Percentiles rank a stretch among this genome's conserved stretches.
Conservation (phyloP, 2,888 invertebrate species). For the Athalia circularis region DNA sequence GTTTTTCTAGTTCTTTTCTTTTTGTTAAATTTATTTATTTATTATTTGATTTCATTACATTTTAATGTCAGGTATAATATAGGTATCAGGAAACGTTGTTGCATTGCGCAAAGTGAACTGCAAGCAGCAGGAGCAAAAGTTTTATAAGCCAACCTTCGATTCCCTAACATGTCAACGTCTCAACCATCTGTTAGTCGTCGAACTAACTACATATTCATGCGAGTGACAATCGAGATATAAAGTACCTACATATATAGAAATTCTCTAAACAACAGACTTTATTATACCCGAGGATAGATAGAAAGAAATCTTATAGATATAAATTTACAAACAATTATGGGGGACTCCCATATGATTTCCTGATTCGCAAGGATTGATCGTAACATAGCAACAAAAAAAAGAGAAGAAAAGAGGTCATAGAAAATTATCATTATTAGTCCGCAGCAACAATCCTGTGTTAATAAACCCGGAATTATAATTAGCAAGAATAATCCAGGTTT, state of each 20-base stretch:
- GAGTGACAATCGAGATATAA: conserved; percentile 14
- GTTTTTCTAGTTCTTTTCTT: background rate
- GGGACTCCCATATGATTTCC: too few relatives aligned
- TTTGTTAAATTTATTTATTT: too few relatives aligned
- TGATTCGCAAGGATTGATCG: background rate
- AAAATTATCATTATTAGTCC: background rate
- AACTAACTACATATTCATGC: conserved; percentile 22
- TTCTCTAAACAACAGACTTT: background rate
- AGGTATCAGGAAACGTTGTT: background rate
- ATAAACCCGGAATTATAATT: background rate
- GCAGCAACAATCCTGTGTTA: background rate
- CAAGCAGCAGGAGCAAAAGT: background rate
- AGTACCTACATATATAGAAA: too few relatives aligned
- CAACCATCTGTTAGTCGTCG: conserved; percentile 23
- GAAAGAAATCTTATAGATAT: background rate
- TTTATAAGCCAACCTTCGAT: conserved; percentile 25
- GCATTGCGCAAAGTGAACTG: conserved; percentile 9
- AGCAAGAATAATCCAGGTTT: too few relatives aligned
- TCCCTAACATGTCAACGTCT: conserved; percentile 11
- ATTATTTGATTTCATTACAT: too few relatives aligned
- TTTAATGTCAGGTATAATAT: background rate
- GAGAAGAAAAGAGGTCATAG: background rate
- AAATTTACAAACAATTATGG: too few relatives aligned
- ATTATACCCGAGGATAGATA: background rate
- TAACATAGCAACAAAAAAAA: background rate